Base-by-base conservation (phyloP, 1,140 invertebrate species). In the Caenorhabditis elegans region DNA sequence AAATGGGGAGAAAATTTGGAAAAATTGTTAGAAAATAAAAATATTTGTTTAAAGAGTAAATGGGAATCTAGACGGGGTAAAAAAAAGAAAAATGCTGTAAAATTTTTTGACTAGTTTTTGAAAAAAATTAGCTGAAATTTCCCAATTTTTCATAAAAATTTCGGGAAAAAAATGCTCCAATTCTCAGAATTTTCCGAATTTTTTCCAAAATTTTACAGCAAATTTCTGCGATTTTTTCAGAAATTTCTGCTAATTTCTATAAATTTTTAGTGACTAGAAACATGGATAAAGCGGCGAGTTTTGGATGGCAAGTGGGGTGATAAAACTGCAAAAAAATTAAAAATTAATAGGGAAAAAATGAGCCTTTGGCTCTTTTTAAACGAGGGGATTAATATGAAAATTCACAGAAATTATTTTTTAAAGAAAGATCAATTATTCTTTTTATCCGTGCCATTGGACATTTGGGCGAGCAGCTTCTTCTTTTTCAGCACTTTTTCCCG, bases 261-360 rank as follows among this genome's bases (percentile, higher is more conserved):
- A n/a, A n/a, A n/a, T n/a, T n/a, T n/a, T n/a, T n/a, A n/a, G n/a
- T 70, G 60, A 70, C 60, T 70, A 70, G 60, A 70, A 70, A 70
- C 60, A 70, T 70, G 60, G 22, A 26, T 70, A 70, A 70, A 70
- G 34, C 60, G 26, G 26, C n/a, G n/a, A n/a, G n/a, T n/a, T n/a
- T n/a, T n/a, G 28, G 19, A 22, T 17, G 19, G 15, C 10, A 60
- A 60, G 15, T 17, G 28, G 53, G 53, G 49, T 1, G n/a, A n/a
- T n/a, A 60, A 17, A 11, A 28, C 0, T 31, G 17, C 22, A 22
- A 53, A 53, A 26, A 5, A 28, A 26, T n/a, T n/a, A n/a, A n/a
- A n/a, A n/a, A 53, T 53, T 26, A 53, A 17, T 53, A 53, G 22
- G 22, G 22, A 26, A 26, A 26, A 24, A 10, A 6, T 4, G 11